Conservation (phyloP, 2,888 invertebrate genomes). For the Agriopis aurantiaria region DNA sequence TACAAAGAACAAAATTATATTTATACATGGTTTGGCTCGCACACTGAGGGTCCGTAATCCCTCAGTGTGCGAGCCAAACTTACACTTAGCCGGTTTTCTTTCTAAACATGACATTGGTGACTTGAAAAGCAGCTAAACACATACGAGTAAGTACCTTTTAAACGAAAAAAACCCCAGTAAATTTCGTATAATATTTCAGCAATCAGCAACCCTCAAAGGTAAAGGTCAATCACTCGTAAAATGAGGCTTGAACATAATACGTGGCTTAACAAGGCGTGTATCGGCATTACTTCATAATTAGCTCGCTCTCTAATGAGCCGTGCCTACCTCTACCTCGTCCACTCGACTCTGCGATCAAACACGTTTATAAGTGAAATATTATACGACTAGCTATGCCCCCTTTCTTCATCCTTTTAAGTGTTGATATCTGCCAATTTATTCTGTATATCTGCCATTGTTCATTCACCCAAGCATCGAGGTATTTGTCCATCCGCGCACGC, state of each 20-base stretch:
- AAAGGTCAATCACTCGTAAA: slow-evolving; percentile 18
- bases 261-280: slow-evolving; percentile 1
- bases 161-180: background rate
- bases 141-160: background rate
- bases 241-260: slow-evolving; percentile 9
- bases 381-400: background rate
- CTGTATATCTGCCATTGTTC: no score
- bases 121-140: background rate
- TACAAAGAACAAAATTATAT: no score
- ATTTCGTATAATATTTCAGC: slow-evolving; percentile 1
- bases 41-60: no score
- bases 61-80: no score
- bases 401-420: no score
- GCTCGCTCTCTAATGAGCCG: slow-evolving; percentile 21
- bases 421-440: no score
- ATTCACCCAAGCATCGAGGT: no score
- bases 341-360: background rate
- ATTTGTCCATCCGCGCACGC: no score
- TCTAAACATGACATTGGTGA: no score
- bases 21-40: no score
- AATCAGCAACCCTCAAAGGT: slow-evolving; percentile 11
- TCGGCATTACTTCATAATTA: slow-evolving; percentile 23
- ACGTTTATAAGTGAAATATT: background rate
- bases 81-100: no score
- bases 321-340: background rate